Conservation (phyloP, 2,888 invertebrate genomes). For the Oligia fasciuncula region DNA sequence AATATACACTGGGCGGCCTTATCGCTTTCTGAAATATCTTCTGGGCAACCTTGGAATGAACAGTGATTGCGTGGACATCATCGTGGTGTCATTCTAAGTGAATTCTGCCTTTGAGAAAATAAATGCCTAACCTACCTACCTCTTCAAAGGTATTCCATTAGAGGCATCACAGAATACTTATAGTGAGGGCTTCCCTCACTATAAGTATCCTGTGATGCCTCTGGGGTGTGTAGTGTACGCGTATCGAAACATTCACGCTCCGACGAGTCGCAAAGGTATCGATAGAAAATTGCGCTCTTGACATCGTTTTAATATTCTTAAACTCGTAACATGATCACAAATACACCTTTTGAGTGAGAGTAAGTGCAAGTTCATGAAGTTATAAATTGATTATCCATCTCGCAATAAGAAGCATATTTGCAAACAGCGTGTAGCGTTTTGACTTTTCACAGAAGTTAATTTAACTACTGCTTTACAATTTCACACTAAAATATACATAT, state of each 20-base stretch:
- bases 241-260: conserved; percentile 16
- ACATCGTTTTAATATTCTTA: conserved; percentile 9
- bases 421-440: too few species aligned
- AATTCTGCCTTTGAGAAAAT: background rate
- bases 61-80: background rate
- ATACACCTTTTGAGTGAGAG: background rate
- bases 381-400: background rate
- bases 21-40: background rate
- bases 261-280: conserved; percentile 20
- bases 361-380: background rate
- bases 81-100: background rate
- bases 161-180: background rate
- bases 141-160: background rate
- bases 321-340: background rate
- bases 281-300: conserved; percentile 20
- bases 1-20: background rate
- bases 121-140: background rate
- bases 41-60: background rate
- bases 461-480: background rate
- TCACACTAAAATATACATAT: too few species aligned
- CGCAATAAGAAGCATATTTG: background rate
- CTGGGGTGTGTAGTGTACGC: too few species aligned
- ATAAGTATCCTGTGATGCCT: too few species aligned
- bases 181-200: background rate
- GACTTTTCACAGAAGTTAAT: background rate